A percentile compares a stretch with the other conserved stretches of the same genome.
Evolutionary conservation across 2,888 invertebrate species (phyloP).

Genomic region (Hyles lineata): DNA sequence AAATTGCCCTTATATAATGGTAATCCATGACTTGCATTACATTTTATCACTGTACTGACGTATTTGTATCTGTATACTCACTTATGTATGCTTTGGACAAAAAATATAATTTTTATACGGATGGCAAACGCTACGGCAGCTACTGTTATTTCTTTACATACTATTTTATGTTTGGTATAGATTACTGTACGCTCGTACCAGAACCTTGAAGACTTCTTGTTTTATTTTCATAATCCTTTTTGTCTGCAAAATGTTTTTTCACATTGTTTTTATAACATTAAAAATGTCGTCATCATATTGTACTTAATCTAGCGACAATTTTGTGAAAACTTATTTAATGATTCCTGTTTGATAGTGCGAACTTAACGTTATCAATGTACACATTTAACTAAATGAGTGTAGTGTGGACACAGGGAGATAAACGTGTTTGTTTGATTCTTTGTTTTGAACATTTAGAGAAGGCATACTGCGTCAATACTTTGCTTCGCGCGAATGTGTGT

Average conservation of each 20-base stretch:
- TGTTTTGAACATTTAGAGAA: slow-evolving; percentile 35
- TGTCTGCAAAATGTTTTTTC: slow-evolving; percentile 8
- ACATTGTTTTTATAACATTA: slow-evolving; percentile 15
- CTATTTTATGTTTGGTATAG: background rate
- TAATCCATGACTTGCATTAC: background rate
- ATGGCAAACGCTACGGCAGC: background rate
- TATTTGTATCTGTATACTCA: background rate
- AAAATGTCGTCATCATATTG: slow-evolving; percentile 7
- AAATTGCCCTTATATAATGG: slow-evolving; percentile 1
- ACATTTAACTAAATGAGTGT: slow-evolving; percentile 37
- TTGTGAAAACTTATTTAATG: slow-evolving; percentile 23
- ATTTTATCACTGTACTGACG: background rate
- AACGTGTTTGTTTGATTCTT: slow-evolving; percentile 43
- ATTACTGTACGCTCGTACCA: background rate
- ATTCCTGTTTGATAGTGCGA: slow-evolving; percentile 31
- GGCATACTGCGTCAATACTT: background rate
- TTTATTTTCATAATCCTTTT: slow-evolving; percentile 14
- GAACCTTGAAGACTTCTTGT: slow-evolving; percentile 15
- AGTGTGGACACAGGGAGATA: slow-evolving; percentile 37
- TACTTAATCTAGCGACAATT: slow-evolving; percentile 27
- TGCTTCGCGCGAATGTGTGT: background rate
- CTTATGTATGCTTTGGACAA: background rate
- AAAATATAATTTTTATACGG: background rate
- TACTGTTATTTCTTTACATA: background rate
- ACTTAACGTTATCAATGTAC: slow-evolving; percentile 39